Conservation (phyloP, 2,113 vertebrate species). For the Sapajus apella region DNA sequence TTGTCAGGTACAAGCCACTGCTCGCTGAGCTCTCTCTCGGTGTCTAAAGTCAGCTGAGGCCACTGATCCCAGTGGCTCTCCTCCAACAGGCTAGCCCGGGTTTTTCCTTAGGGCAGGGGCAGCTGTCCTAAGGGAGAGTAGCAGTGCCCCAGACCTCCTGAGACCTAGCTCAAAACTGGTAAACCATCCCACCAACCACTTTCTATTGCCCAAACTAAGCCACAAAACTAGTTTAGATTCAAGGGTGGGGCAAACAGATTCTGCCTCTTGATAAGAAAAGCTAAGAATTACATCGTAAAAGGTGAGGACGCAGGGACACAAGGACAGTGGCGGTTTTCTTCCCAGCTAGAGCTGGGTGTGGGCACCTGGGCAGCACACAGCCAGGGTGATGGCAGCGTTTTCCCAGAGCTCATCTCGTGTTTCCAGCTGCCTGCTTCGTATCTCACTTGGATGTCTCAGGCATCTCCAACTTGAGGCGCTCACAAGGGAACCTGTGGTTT, state of each 20-base stretch:
- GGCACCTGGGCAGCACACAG: accelerated
- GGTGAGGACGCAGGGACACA: neutral
- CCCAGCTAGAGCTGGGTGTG: neutral
- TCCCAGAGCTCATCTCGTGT: neutral
- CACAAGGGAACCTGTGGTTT: neutral
- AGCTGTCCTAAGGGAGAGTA: neutral
- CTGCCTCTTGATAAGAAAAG: neutral
- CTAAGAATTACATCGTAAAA: accelerated
- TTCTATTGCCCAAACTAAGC: neutral
- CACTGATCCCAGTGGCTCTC: neutral
- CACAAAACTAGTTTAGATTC: neutral
- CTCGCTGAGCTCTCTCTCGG: accelerated
- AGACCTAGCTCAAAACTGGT: neutral
- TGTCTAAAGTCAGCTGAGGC: neutral
- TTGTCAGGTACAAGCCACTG: neutral
- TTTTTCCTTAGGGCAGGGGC: neutral
- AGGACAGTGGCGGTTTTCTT: neutral
- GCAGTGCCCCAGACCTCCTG: too few relatives aligned
- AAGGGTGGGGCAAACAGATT: neutral
- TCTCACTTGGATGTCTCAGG: neutral
- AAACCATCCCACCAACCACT: accelerated
- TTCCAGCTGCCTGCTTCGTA: neutral
- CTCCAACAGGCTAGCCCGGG: neutral
- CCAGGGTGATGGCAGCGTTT: accelerated
- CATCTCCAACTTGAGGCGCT: accelerated